These are phyloP conservation scores for Hyla sarda DNA, from an alignment of 2,113 vertebrate genomes.

Conservation along the genomic window DNA sequence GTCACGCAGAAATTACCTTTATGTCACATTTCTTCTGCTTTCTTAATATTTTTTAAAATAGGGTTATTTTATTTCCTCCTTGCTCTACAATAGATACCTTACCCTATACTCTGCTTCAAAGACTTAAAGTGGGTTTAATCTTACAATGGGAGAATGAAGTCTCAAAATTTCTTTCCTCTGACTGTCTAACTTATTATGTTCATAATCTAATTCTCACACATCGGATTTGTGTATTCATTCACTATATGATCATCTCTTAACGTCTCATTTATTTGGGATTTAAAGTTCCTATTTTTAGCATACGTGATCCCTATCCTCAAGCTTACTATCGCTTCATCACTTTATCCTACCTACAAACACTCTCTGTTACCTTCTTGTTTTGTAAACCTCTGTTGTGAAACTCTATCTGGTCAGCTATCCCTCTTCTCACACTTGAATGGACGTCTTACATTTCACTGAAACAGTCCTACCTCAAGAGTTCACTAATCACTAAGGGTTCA, in stretches of 20 bases:
- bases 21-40: too few species aligned
- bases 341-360: neutral
- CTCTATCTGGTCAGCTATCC: neutral
- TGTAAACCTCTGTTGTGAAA: neutral
- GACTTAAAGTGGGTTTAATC: neutral
- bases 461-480: neutral
- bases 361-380: neutral
- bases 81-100: neutral
- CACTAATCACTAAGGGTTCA: neutral
- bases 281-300: neutral
- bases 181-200: neutral
- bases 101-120: neutral
- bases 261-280: neutral
- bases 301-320: neutral
- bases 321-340: neutral
- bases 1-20: too few species aligned
- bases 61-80: too few species aligned
- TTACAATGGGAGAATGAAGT: neutral
- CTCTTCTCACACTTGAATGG: neutral
- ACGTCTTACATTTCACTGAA: neutral
- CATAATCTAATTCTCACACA: neutral
- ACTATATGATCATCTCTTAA: neutral
- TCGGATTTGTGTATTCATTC: neutral
- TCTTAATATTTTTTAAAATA: too few species aligned
- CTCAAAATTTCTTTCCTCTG: neutral